A percentile compares a stretch with the other conserved stretches of the same genome.
These are phyloP conservation scores for Aphodius sticticus DNA, from an alignment of 2,888 invertebrate genomes.

Conservation along the genomic window DNA sequence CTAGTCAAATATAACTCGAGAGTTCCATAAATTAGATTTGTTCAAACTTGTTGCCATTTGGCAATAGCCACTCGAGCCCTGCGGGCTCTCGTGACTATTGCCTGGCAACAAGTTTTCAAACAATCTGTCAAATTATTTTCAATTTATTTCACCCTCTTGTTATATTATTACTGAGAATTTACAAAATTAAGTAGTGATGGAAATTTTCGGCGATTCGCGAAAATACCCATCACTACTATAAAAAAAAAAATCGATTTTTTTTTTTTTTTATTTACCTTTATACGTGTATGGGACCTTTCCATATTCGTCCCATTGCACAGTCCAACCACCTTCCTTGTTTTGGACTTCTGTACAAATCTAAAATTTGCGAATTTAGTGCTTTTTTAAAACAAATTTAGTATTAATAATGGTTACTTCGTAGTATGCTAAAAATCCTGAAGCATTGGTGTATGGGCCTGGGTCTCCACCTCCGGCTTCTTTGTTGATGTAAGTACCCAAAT, in stretches of 20 bases:
- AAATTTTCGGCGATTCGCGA: neutral
- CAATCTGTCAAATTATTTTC: too few relatives aligned
- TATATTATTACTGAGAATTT: too few relatives aligned
- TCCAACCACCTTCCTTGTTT: slow-evolving; percentile 78
- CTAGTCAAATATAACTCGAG: too few relatives aligned
- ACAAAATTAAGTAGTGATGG: neutral
- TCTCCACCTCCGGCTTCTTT: slow-evolving; percentile 90
- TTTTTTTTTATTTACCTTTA: slow-evolving; percentile 65
- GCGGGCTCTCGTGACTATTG: too few relatives aligned
- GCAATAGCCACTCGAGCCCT: too few relatives aligned
- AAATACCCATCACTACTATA: neutral
- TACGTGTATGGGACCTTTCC: slow-evolving; percentile 88
- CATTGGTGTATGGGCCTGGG: slow-evolving; percentile 86
- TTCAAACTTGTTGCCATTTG: too few relatives aligned
- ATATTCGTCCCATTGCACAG: slow-evolving; percentile 81
- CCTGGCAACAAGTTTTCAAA: too few relatives aligned
- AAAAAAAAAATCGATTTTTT: too few relatives aligned
- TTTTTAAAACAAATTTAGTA: slow-evolving; percentile 8
- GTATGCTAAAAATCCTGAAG: slow-evolving; percentile 86
- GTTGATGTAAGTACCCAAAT: slow-evolving; percentile 86
- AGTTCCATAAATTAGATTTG: too few relatives aligned
- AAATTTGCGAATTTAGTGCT: slow-evolving; percentile 22
- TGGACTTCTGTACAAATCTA: slow-evolving; percentile 82
- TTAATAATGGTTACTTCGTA: slow-evolving; percentile 71
- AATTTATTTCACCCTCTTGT: too few relatives aligned